Evolutionary conservation across 1,140 invertebrate species (phyloP).

Genomic region (Tribolium castaneum): DNA sequence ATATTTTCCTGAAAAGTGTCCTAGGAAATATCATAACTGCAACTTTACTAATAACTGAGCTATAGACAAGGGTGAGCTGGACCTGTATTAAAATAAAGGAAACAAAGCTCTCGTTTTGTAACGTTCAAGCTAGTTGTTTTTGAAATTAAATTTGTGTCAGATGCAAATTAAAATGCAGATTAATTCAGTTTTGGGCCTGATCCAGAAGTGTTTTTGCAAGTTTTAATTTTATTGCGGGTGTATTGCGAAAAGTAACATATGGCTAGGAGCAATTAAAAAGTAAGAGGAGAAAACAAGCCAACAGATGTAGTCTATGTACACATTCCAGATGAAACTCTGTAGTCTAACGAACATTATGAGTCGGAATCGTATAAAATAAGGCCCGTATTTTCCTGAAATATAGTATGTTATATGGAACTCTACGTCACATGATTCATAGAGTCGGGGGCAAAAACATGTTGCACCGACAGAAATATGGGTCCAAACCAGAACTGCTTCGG

Average conservation of each 20-base stretch:
- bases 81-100: no score
- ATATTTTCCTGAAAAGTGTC: no score
- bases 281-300: not conserved
- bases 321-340: conserved; percentile 25
- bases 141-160: not conserved
- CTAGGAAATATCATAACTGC: no score
- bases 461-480: conserved; percentile 58
- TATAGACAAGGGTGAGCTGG: no score
- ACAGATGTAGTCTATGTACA: conserved; percentile 23
- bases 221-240: conserved; percentile 23
- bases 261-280: conserved; percentile 13
- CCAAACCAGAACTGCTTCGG: conserved; percentile 52
- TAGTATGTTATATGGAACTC: conserved; percentile 54
- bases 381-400: conserved; percentile 47
- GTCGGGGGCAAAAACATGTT: conserved; percentile 57
- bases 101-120: not conserved
- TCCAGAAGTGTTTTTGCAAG: not conserved
- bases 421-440: conserved; percentile 56
- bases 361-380: conserved; percentile 25
- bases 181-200: not conserved
- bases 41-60: no score
- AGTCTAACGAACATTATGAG: conserved; percentile 27
- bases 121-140: not conserved
- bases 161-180: conserved; percentile 8
- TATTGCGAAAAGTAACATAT: conserved; percentile 1